phyloP scores from a whole-genome alignment of 2,113 vertebrate species.

The Argyrosomus japonicus region DNA sequence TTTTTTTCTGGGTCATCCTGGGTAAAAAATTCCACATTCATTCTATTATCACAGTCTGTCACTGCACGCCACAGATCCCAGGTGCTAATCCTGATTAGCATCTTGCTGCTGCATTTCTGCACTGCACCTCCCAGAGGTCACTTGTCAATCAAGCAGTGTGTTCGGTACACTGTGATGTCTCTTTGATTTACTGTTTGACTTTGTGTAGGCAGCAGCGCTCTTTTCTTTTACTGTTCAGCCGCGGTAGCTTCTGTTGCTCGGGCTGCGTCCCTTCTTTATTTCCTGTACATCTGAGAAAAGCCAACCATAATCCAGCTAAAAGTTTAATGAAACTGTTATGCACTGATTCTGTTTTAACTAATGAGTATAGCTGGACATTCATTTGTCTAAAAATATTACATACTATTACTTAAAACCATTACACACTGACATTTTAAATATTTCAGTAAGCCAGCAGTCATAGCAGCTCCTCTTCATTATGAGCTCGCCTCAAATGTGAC shows the following conservation, averaged over 20 bases:
- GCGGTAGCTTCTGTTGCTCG: neutral
- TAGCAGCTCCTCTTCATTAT: conserved; percentile 25
- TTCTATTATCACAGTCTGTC: conserved; percentile 40
- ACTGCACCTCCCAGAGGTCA: conserved; percentile 59
- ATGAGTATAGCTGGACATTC: neutral
- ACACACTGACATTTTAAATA: neutral
- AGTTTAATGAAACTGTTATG: neutral
- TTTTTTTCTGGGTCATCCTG: neutral
- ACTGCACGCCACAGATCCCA: conserved; percentile 33
- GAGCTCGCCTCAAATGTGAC: conserved; percentile 25
- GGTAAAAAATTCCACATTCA: conserved; percentile 11
- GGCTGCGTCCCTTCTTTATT: neutral
- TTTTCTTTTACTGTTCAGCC: neutral
- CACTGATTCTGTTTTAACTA: neutral
- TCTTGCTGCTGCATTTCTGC: conserved; percentile 37
- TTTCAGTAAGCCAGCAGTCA: neutral
- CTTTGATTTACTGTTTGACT: conserved; percentile 44
- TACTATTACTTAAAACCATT: neutral
- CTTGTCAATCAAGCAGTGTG: conserved; percentile 57
- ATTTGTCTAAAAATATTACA: neutral
- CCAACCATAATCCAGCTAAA: neutral
- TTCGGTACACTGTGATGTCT: conserved; percentile 32
- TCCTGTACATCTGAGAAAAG: neutral
- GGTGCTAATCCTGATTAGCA: conserved; percentile 68
- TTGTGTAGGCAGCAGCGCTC: conserved; percentile 14